Evolutionary conservation across 2,888 invertebrate genomes (phyloP).

Genomic region (Carterocephalus palaemon): DNA sequence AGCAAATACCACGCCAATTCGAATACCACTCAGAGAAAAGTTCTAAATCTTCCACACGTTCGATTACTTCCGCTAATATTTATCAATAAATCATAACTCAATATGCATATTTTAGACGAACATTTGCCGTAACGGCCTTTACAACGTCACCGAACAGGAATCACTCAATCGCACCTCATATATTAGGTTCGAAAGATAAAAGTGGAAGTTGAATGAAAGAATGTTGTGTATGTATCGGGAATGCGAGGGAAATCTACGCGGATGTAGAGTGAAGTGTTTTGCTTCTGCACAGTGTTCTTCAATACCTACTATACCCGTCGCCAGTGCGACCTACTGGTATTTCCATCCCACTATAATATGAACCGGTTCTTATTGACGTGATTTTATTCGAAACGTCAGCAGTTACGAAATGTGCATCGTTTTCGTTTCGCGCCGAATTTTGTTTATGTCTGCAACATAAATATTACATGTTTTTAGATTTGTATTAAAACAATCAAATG

Average conservation of each 20-base stretch:
- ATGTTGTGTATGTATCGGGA: conserved; percentile 34
- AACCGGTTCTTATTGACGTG: conserved; percentile 28
- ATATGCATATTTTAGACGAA: no score
- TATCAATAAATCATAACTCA: no score
- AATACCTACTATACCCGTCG: conserved; percentile 42
- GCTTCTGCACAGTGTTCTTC: conserved; percentile 36
- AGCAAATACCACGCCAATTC: no score
- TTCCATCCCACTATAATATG: conserved; percentile 45
- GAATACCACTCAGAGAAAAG: no score
- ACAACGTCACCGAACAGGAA: no score
- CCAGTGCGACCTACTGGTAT: conserved; percentile 54
- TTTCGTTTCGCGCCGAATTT: neutral
- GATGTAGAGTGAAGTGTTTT: conserved; percentile 36
- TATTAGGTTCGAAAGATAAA: no score
- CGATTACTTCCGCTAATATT: no score
- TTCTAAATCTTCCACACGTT: no score
- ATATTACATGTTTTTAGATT: no score
- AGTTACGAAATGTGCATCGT: conserved; percentile 1
- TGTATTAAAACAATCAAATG: conserved; percentile 5
- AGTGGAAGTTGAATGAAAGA: no score
- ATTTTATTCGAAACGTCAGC: neutral
- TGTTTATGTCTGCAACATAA: conserved; percentile 7
- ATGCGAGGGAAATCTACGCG: conserved; percentile 39
- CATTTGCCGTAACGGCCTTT: no score
- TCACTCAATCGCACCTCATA: no score